These are phyloP conservation scores for Pseudomugil tenellus DNA, from an alignment of 2,797 vertebrate species.

Conservation along the genomic window DNA sequence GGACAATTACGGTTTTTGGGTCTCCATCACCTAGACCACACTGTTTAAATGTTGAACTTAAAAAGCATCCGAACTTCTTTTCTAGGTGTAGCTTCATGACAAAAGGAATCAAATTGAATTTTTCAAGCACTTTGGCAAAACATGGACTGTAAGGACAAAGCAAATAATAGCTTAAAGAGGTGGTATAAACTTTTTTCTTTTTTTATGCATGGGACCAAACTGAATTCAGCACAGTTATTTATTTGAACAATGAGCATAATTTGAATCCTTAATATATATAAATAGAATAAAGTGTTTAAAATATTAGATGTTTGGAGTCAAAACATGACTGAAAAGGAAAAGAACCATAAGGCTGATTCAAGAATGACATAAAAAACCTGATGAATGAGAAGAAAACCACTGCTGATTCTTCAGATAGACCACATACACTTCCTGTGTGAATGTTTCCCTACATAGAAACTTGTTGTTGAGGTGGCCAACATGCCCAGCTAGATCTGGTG, in stretches of 20 bases:
- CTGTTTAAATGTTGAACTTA: background rate
- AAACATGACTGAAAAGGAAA: slow-evolving; percentile 43
- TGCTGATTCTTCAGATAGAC: slow-evolving; percentile 34
- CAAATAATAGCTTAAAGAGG: background rate
- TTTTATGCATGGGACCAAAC: background rate
- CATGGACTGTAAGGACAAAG: no score
- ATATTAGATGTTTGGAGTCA: slow-evolving; percentile 35
- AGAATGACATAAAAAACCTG: slow-evolving; percentile 30
- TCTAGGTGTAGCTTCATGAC: background rate
- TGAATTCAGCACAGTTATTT: no score
- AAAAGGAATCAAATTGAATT: background rate
- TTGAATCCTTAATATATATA: slow-evolving; percentile 8
- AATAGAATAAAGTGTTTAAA: background rate
- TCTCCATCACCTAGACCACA: no score
- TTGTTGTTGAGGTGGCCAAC: slow-evolving; percentile 50
- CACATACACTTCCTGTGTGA: slow-evolving; percentile 19
- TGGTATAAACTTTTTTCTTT: background rate
- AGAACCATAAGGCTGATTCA: slow-evolving; percentile 52
- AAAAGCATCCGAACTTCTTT: background rate
- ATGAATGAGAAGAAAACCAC: slow-evolving; percentile 38
- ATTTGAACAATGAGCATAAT: background rate
- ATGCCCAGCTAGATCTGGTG: slow-evolving; percentile 47
- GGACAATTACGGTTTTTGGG: background rate
- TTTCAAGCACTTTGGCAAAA: no score
- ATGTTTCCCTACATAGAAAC: slow-evolving; percentile 40